phyloP scores from a whole-genome alignment of 2,113 vertebrate genomes.

The Heterocephalus glaber region DNA sequence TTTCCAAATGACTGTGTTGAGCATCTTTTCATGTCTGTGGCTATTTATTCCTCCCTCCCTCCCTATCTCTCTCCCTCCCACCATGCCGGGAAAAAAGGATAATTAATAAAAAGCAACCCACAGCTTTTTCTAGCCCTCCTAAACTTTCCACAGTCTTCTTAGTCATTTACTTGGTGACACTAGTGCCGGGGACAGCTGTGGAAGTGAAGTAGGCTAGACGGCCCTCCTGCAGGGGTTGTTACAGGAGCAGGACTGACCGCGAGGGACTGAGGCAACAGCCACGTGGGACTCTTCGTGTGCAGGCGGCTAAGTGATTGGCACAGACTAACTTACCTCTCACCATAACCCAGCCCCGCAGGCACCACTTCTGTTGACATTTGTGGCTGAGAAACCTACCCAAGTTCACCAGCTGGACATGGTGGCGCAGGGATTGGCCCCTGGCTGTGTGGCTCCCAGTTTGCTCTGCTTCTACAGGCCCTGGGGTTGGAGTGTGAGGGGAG shows the following conservation, averaged over 20 bases:
- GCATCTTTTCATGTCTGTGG: not conserved
- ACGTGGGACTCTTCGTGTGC: not conserved
- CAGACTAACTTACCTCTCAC: not conserved
- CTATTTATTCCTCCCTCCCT: not conserved
- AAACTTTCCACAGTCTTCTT: not conserved
- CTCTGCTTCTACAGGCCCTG: not conserved
- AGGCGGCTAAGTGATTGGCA: not conserved
- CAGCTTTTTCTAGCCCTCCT: not conserved
- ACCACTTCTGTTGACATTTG: not conserved
- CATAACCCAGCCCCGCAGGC: not conserved
- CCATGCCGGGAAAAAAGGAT: not conserved
- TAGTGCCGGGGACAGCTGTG: no score
- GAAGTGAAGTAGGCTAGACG: no score
- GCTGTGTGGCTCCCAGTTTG: not conserved
- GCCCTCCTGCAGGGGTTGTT: no score
- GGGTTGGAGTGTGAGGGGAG: rapidly evolving
- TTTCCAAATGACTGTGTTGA: not conserved
- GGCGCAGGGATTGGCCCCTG: not conserved
- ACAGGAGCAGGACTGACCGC: not conserved
- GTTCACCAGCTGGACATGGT: not conserved
- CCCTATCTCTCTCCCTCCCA: not conserved
- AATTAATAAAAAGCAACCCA: no score
- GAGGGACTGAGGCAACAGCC: rapidly evolving
- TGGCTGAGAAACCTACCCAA: not conserved
- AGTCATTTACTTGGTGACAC: not conserved